These are phyloP conservation scores for Eupithecia exiguata DNA, from an alignment of 2,888 invertebrate species.

Conservation along the genomic window DNA sequence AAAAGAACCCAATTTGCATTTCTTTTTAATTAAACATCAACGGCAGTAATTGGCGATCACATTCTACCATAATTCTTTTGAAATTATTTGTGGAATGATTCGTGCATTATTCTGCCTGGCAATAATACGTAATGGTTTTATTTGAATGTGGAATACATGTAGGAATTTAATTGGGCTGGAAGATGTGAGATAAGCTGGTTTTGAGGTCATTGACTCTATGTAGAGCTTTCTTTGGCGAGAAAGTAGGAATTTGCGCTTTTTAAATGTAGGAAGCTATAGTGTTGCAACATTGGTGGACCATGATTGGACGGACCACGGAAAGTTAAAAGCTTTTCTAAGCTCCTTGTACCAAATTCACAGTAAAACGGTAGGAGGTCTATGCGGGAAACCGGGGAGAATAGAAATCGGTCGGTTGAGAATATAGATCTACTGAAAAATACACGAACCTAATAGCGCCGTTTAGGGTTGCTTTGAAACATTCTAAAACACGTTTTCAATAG, in stretches of 20 bases:
- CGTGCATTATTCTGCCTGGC: conserved; percentile 16
- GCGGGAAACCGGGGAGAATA: background rate
- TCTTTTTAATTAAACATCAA: conserved; percentile 22
- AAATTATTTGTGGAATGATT: conserved; percentile 18
- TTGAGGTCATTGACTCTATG: conserved; percentile 56
- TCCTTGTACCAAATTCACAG: background rate
- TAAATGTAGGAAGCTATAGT: background rate
- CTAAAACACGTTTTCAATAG: too few relatives aligned
- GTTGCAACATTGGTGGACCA: background rate
- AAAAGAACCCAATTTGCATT: conserved; percentile 40
- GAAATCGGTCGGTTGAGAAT: too few relatives aligned
- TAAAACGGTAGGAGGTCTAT: background rate
- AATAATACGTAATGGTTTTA: conserved; percentile 24
- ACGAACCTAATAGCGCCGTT: too few relatives aligned
- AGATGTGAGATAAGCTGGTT: conserved; percentile 59
- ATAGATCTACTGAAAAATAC: too few relatives aligned
- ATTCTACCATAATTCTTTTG: conserved; percentile 25
- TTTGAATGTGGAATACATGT: conserved; percentile 26
- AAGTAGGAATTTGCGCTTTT: conserved; percentile 33
- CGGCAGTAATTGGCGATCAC: conserved; percentile 17
- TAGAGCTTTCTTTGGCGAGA: conserved; percentile 41
- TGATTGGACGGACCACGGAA: background rate
- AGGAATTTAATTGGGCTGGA: conserved; percentile 36
- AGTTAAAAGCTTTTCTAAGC: background rate
- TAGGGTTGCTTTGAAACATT: too few relatives aligned